phyloP scores from a whole-genome alignment of 1,140 invertebrate species.

The Batillaria attramentaria region DNA sequence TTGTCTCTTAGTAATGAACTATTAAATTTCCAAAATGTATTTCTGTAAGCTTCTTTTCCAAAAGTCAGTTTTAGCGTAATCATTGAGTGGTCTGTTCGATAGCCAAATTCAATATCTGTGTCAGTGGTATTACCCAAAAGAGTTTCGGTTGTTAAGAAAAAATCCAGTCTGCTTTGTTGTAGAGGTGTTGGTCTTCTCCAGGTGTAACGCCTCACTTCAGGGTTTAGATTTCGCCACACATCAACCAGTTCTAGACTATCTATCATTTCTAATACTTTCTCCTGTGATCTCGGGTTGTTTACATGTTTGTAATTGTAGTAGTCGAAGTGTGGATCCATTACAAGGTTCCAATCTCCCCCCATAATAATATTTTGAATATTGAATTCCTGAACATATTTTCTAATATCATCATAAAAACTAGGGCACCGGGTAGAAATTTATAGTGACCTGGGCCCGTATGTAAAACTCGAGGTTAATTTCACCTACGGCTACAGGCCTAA shows the following conservation, averaged over 20 bases:
- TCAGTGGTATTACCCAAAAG: neutral
- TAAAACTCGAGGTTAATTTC: no score
- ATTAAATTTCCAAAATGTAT: no score
- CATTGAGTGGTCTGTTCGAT: neutral
- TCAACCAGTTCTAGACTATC: neutral
- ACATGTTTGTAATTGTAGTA: slow-evolving; percentile 30
- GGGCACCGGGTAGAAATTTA: no score
- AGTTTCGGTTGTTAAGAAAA: neutral
- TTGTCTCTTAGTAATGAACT: no score
- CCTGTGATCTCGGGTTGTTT: slow-evolving; percentile 32
- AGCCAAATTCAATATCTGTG: neutral
- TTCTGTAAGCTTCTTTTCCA: no score
- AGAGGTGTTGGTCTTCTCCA: slow-evolving; percentile 6
- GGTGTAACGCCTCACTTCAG: neutral
- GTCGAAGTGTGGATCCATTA: slow-evolving; percentile 30
- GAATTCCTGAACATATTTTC: slow-evolving; percentile 17
- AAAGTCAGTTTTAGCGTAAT: neutral
- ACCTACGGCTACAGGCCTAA: no score
- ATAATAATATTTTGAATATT: slow-evolving; percentile 23
- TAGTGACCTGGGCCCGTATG: no score
- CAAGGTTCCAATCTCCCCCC: slow-evolving; percentile 36
- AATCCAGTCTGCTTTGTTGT: slow-evolving; percentile 1
- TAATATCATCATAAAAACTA: slow-evolving; percentile 29
- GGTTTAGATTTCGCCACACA: slow-evolving; percentile 3
- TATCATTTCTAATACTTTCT: slow-evolving; percentile 12